These are phyloP conservation scores for Antheraea pernyi DNA, from an alignment of 1,140 invertebrate genomes.

Conservation along the genomic window DNA sequence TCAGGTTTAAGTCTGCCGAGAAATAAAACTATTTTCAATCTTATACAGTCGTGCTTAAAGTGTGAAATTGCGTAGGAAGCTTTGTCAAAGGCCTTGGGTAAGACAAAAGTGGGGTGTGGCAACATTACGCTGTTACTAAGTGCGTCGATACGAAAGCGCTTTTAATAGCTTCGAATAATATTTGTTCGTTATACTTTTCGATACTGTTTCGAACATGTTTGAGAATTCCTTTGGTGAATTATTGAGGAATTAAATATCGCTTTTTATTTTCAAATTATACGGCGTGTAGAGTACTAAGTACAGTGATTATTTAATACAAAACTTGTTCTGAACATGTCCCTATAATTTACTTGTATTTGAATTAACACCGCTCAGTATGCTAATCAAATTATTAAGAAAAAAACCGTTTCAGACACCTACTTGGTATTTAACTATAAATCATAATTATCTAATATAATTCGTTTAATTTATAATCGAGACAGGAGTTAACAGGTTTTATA, in stretches of 20 bases:
- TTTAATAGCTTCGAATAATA: neutral
- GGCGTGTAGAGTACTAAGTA: neutral
- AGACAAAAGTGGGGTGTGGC: slow-evolving; percentile 3
- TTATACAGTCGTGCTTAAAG: neutral
- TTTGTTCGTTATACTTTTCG: slow-evolving; percentile 2
- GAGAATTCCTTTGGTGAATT: neutral
- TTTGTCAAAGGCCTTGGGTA: neutral
- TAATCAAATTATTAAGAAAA: too few relatives aligned
- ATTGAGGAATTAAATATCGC: neutral
- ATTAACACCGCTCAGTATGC: too few relatives aligned
- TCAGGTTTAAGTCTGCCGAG: neutral
- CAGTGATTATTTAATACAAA: neutral
- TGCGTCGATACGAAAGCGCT: neutral
- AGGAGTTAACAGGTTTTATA: too few relatives aligned
- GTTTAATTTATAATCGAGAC: too few relatives aligned
- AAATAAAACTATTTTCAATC: neutral
- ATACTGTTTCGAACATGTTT: neutral
- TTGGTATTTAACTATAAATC: too few relatives aligned
- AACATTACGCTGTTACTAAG: neutral
- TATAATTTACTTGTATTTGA: neutral
- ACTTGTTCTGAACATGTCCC: neutral
- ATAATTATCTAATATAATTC: too few relatives aligned
- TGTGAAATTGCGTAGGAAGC: slow-evolving; percentile 1
- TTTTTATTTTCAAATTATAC: neutral
- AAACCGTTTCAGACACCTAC: too few relatives aligned